Evolutionary conservation across 2,797 vertebrate species (phyloP).

Genomic region (Hirundo rustica): DNA sequence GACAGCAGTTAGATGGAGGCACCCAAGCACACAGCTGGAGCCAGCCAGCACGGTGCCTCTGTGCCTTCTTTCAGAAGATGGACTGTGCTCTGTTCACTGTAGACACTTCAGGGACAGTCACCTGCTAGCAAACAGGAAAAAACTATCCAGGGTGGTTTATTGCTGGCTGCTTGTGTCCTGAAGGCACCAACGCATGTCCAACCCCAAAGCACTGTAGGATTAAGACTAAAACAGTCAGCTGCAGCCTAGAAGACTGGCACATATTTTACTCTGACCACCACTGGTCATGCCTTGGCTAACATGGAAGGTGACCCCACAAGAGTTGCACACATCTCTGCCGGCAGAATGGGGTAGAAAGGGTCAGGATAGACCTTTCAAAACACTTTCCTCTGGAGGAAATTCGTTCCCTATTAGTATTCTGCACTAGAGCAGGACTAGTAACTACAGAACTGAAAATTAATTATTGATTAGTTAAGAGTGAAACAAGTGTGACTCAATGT

Average conservation of each 20-base stretch:
- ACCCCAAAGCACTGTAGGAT: not conserved
- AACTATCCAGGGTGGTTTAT: not conserved
- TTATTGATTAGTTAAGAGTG: conserved; percentile 48
- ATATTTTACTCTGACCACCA: not conserved
- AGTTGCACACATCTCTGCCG: not conserved
- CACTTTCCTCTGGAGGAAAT: not conserved
- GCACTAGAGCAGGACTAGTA: not conserved
- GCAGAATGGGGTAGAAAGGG: not conserved
- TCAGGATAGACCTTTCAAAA: not conserved
- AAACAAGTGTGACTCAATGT: not conserved
- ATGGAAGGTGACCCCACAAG: not conserved
- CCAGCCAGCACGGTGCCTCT: not conserved
- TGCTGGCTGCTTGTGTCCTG: not conserved
- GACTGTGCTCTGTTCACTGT: not conserved
- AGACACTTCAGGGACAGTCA: not conserved
- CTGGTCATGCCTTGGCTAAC: not conserved
- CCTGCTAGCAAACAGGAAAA: not conserved
- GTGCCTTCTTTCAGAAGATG: not conserved
- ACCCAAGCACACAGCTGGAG: not conserved
- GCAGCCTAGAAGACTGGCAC: not conserved
- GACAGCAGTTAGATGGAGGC: not conserved
- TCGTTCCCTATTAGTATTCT: not conserved
- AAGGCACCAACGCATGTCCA: not conserved
- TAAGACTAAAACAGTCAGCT: not conserved
- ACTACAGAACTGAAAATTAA: conserved; percentile 21